Base-by-base conservation (phyloP, 2,797 vertebrate genomes). In the Cryptoblepharus egeriae region DNA sequence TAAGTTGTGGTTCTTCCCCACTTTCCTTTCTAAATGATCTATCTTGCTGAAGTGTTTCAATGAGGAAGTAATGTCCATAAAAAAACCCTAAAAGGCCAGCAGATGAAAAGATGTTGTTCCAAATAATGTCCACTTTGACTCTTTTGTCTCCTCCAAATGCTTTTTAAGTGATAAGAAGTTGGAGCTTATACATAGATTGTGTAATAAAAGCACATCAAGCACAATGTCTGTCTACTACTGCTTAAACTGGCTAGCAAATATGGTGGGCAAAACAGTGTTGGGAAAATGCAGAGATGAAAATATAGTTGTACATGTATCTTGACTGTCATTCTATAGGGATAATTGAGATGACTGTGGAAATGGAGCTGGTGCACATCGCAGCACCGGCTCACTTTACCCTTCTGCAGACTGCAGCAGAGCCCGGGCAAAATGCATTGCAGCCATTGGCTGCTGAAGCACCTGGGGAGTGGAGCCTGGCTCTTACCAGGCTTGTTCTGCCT, bases 31-130 rank as follows among this genome's bases (percentile, higher is more conserved):
- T 85, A 71, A 82, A 88, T 90, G 90, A 87, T 84, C 30, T 57
- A 39, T 42, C 64, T 88, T 83, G 83, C 78, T 13, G 22, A 87
- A 88, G 79, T 87, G 78, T 88, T 93, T 91, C 92, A 90, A 93
- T 84, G 87, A 93, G 93, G 94, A 92, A 90, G 89, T 92, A 82
- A 81, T 76, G 85, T 85, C 64, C 5, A 5, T 91, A 67, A 77
- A 63, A 22, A 12, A 76, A 75, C 20, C 42, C 42, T 16, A 52
- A 69, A 87, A 85, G 82, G 82, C 86, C 83, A 77, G 71, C 30
- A 79, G 78, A 92, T 92, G 80, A 90, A 90, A 83, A 79, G 78
- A 45, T 49, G 87, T 45, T 71, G 84, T 92, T 93, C 90, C 85
- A 82, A 91, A 90, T 79, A 89, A 88, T 86, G 80, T 85, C 88